Percentiles rank a stretch among this genome's conserved stretches.
These are phyloP conservation scores for Cataglyphis cursor DNA, from an alignment of 2,888 invertebrate species.

Conservation along the genomic window DNA sequence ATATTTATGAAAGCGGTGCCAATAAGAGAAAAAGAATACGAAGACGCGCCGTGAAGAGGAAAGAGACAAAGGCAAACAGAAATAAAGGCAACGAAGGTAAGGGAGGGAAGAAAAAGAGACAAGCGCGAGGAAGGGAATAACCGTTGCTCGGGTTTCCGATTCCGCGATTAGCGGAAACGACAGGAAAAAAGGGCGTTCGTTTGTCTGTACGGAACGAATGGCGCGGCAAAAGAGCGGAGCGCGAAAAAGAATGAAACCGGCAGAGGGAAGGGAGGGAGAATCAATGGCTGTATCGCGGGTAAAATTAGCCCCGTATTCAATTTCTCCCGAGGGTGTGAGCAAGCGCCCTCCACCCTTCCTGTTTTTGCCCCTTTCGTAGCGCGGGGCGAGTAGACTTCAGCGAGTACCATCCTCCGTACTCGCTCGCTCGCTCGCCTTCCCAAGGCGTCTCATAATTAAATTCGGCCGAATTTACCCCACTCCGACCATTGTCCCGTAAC, in stretches of 20 bases:
- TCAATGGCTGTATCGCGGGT: conserved; percentile 79
- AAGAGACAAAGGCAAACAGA: conserved; percentile 7
- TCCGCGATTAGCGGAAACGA: conserved; percentile 67
- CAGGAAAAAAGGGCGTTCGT: conserved; percentile 67
- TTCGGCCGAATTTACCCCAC: conserved; percentile 86
- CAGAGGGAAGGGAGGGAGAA: conserved; percentile 59
- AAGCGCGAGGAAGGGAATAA: conserved; percentile 58
- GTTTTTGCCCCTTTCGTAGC: conserved; percentile 55
- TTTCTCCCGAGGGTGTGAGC: conserved; percentile 82
- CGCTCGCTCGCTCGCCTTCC: conserved; percentile 73
- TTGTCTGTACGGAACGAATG: conserved; percentile 62
- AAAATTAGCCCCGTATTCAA: conserved; percentile 86
- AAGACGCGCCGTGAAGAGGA: conserved; percentile 13
- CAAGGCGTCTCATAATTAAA: conserved; percentile 87
- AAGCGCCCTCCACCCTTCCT: conserved; percentile 35
- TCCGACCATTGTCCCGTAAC: conserved; percentile 86
- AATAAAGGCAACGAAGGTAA: conserved; percentile 18
- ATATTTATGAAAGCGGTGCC: conserved; percentile 74
- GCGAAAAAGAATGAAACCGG: conserved; percentile 34
- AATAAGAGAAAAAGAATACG: conserved; percentile 58
- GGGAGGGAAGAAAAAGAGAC: conserved; percentile 26
- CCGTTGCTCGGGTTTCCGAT: conserved; percentile 66
- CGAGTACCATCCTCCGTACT: conserved; percentile 58
- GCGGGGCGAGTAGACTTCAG: conserved; percentile 76
- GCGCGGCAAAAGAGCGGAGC: conserved; percentile 33